Base-by-base conservation (phyloP, 2,113 vertebrate genomes). In the Chaetorhynchus papuensis region DNA sequence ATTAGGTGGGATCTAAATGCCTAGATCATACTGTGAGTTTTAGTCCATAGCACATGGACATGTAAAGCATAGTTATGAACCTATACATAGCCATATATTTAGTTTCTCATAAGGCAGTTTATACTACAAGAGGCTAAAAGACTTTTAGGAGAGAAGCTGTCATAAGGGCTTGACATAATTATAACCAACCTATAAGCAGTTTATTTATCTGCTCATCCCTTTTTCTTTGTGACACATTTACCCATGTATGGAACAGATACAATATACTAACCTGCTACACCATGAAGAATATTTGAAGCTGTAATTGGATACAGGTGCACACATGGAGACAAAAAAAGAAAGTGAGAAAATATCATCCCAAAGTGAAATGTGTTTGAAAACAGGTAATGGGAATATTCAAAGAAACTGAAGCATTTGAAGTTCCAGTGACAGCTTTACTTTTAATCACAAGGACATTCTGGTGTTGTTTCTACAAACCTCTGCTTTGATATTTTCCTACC, bases 401-500 rank as follows among this genome's bases (percentile, higher is more conserved):
- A 63, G 64, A 84, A 78, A 8, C 15, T 56, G 80, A 83, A 94
- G 37, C 52, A 57, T 54, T 70, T 94, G 75, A 92, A 96, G 79
- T 57, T 26, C 23, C 59, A 57, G n/a, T 3, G 47, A 85, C 83
- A 95, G 80, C 49, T 93, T 91, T 75, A 74, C 39, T 90, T 93
- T 88, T 92, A 93, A 91, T 94, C 82, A 89, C 35, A 66, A 84
- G 77, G 57, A 91, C 41, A 81, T 82, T 85, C 49, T 76, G 8
- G 45, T 65, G 68, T 19, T 93, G 60, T 87, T 87, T 84, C 63
- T 93, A 88, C 75, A 96, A 91, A 95, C 72, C 21, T 81, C 35
- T 91, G 35, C 75, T 93, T 93, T 96, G 85, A 91, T 95, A 91
- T 92, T 92, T 95, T 80, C 28, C 66, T 88, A 42, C 33, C 15